Evolutionary conservation across 1,140 invertebrate genomes (phyloP), one percentile per base, ranked within the genome.

Genomic region (Metopolophium dirhodum): DNA sequence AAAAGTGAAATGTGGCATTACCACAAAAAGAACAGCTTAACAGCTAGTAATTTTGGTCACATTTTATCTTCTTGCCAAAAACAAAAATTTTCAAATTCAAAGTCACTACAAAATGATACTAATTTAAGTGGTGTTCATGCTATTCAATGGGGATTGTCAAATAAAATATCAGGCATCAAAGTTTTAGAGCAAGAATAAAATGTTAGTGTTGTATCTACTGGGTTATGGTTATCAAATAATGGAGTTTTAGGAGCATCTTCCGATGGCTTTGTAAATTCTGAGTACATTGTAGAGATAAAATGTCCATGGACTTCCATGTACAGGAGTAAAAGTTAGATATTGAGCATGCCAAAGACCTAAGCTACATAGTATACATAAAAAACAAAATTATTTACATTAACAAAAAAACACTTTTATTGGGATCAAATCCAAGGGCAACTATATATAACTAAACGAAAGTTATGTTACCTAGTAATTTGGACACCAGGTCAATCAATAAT

Each of bases 211-310:
- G 26, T 68, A 41, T 1, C 45, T 18, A 51, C 37, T 45, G 41
- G 20, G 41, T 45, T 85, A 26, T 85, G 41, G 83, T 45, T 85
- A 45, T 8, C 11, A 18, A 49, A 83, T 7, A 49, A 26, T 83
- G 47, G 82, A 47, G 22, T 86, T 83, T 85, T 93, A 51, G 91
- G 91, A 41, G 91, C 91, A 26, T 83, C 61, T 45, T 45, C 91
- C 0, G 91, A 93, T 82, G 45, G 91, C 23, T 30, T 93, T 14
- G 14, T 93, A 57, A 41, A 37, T 68, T 26, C 37, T 54, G 68
- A 93, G 2, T 51, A 18, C 14, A 51, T 51, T 51, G 49, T 51
- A 1, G 49, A 51, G 49, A 51, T 51, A 51, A 51, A 51, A 51
- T 51, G 49, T 51, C 49, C 49, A 18, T 51, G 37, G 37, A 83